Conservation (phyloP, 1,140 invertebrate genomes). For the Drosophila burlai region DNA sequence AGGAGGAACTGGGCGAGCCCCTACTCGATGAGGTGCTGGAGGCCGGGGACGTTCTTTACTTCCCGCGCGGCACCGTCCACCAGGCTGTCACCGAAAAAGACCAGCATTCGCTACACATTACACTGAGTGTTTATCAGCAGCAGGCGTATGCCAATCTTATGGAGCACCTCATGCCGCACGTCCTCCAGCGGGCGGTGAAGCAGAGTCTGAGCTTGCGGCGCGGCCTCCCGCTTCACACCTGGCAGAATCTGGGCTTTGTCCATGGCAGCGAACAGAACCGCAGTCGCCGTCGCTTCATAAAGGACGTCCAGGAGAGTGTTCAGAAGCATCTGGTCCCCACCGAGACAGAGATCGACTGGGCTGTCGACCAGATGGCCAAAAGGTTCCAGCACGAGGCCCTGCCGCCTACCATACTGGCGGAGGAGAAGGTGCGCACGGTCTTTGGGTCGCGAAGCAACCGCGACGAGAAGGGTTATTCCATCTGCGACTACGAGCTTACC, state of each 20-base stretch:
- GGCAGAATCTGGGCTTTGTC: conserved; percentile 90
- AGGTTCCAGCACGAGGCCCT: conserved; percentile 94
- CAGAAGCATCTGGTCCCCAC: conserved; percentile 42
- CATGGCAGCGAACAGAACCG: conserved; percentile 86
- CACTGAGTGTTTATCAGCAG: conserved; percentile 95
- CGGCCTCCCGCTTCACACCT: conserved; percentile 93
- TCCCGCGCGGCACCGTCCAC: conserved; percentile 97
- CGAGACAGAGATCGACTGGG: conserved; percentile 91
- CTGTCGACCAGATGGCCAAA: conserved; percentile 94
- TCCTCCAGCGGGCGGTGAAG: conserved; percentile 90
- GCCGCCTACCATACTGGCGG: conserved; percentile 90
- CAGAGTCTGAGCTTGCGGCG: conserved; percentile 90
- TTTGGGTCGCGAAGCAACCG: conserved; percentile 90
- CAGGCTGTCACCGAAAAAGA: conserved; percentile 92
- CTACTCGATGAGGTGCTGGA: conserved; percentile 91
- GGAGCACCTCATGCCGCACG: conserved; percentile 92
- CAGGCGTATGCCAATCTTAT: conserved; percentile 96
- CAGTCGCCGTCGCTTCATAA: conserved; percentile 87
- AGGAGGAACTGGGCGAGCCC: conserved; percentile 92
- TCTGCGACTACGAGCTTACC: conserved; percentile 88
- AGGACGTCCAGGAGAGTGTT: conserved; percentile 86
- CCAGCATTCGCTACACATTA: conserved; percentile 96
- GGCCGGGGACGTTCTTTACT: conserved; percentile 96
- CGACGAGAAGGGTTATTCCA: conserved; percentile 88
- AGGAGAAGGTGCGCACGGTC: conserved; percentile 89